Evolutionary conservation across 2,113 vertebrate genomes (phyloP).

Genomic region (Globicephala melas): DNA sequence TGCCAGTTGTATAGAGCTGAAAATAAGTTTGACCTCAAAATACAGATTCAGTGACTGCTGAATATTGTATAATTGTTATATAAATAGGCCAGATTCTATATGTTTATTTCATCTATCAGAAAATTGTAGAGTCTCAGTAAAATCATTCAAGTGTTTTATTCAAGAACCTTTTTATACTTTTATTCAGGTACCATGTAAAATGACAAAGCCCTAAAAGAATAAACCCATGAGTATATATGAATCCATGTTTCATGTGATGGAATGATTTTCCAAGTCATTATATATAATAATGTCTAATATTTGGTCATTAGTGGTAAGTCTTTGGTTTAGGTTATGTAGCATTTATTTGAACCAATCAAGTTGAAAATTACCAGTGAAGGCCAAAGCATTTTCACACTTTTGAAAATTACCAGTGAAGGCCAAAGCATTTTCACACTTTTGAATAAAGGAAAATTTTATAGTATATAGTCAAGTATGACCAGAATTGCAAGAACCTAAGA

Average conservation of each 20-base stretch:
- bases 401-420: not conserved
- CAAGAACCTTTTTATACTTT: not conserved
- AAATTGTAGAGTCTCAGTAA: not conserved
- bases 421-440: not conserved
- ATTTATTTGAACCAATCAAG: constrained; percentile 55
- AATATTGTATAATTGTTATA: not conserved
- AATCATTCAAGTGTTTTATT: constrained; percentile 7
- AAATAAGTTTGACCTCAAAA: constrained; percentile 75
- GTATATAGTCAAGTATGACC: not conserved
- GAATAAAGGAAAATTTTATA: not conserved
- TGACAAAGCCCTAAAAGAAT: not conserved
- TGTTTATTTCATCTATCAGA: constrained; percentile 32
- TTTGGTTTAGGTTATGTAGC: constrained; percentile 57
- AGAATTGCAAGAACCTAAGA: not conserved
- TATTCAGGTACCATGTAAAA: constrained; percentile 2
- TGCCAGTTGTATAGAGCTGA: constrained; percentile 71
- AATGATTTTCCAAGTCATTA: not conserved
- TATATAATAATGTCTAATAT: not conserved
- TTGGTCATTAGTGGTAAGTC: constrained; percentile 49
- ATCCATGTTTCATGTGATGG: not conserved
- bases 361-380: not conserved
- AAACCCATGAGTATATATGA: not conserved
- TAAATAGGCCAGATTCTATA: not conserved
- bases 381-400: not conserved
- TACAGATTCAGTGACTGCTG: constrained; percentile 51